Percentiles rank a stretch among this genome's conserved stretches.
Evolutionary conservation across 2,888 invertebrate genomes (phyloP).

Genomic region (Agriopis aurantiaria): DNA sequence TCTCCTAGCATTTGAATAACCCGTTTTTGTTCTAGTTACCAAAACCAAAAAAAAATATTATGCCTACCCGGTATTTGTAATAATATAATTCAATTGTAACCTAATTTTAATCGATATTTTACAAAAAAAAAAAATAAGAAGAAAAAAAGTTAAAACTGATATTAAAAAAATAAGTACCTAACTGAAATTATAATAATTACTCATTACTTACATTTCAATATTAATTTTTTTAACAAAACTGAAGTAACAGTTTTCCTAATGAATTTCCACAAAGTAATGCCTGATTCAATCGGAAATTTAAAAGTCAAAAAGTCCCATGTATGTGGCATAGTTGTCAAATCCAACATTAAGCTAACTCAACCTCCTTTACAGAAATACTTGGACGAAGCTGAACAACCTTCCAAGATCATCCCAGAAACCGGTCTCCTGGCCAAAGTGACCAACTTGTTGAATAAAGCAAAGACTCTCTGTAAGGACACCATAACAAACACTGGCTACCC

Average conservation of each 20-base stretch:
- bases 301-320: neutral
- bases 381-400: conserved; percentile 70
- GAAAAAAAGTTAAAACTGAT: no score
- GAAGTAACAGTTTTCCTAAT: no score
- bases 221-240: no score
- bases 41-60: no score
- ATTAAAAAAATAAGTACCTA: no score
- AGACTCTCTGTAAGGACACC: conserved; percentile 88
- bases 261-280: neutral
- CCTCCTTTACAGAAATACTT: conserved; percentile 70
- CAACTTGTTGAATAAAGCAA: conserved; percentile 86
- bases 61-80: no score
- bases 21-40: no score
- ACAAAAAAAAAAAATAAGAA: no score
- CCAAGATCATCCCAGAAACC: conserved; percentile 58
- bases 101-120: no score
- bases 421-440: conserved; percentile 72
- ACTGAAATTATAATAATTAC: no score
- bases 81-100: no score
- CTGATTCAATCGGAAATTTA: neutral
- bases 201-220: no score
- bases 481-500: conserved; percentile 87
- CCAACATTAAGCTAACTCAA: neutral
- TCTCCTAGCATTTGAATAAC: neutral
- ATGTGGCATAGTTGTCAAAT: conserved; percentile 19